phyloP scores from a whole-genome alignment of 2,797 vertebrate genomes.

The Rhinoraja longicauda region DNA sequence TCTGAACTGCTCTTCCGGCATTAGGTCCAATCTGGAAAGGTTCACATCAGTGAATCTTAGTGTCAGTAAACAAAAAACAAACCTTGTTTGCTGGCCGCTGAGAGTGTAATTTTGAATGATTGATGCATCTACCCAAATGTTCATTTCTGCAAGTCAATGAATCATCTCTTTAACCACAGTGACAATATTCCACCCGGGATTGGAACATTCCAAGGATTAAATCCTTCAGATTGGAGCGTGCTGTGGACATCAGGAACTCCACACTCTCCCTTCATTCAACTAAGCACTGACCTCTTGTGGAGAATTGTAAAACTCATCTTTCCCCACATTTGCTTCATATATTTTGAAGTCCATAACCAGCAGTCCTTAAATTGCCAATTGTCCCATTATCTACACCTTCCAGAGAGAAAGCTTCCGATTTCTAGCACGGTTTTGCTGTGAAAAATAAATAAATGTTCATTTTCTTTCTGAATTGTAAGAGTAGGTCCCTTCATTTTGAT shows the following conservation, averaged over 20 bases:
- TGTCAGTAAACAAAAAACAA: background rate
- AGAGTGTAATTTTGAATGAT: background rate
- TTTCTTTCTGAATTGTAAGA: background rate
- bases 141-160: background rate
- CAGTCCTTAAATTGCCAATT: background rate
- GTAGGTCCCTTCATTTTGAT: background rate
- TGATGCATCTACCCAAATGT: background rate
- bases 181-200: background rate
- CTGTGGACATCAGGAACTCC: background rate
- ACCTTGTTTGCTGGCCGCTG: background rate
- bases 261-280: too few species aligned
- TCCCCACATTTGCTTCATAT: background rate
- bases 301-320: background rate
- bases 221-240: background rate
- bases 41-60: background rate
- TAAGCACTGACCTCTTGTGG: constrained; percentile 2
- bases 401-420: background rate
- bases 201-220: background rate
- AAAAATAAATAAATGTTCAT: background rate
- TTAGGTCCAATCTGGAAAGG: background rate
- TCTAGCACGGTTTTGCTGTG: too few species aligned
- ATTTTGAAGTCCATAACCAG: too few species aligned
- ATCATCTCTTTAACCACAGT: background rate
- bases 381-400: background rate
- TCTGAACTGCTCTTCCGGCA: background rate